Percentiles rank a stretch among this genome's conserved stretches.
These are phyloP conservation scores for Sebastes nivosus DNA, from an alignment of 2,797 vertebrate genomes.

Conservation along the genomic window DNA sequence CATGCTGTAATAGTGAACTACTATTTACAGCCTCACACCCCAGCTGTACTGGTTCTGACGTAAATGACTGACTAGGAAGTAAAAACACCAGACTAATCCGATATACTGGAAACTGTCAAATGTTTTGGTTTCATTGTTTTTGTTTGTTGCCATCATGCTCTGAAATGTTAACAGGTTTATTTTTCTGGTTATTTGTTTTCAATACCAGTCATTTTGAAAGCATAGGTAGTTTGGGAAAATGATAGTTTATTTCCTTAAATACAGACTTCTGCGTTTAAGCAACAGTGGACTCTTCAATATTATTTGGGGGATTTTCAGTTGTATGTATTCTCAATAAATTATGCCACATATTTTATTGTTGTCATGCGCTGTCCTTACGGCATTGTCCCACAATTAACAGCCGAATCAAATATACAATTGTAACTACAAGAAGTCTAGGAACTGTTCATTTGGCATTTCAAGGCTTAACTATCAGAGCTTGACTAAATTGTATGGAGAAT, in stretches of 20 bases:
- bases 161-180: background rate
- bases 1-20: background rate
- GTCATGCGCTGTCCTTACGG: background rate
- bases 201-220: background rate
- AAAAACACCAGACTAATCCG: background rate
- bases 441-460: background rate
- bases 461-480: background rate
- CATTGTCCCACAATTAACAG: background rate
- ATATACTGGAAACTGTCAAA: background rate
- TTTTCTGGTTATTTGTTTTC: background rate
- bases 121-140: background rate
- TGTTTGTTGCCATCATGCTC: background rate
- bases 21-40: background rate
- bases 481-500: background rate
- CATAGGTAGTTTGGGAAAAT: background rate
- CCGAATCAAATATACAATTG: background rate
- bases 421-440: background rate
- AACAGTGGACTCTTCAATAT: no score
- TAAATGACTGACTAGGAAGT: background rate
- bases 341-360: background rate
- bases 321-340: background rate
- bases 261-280: background rate
- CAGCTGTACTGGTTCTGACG: slow-evolving; percentile 3
- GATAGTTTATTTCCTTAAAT: background rate
- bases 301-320: background rate